Conservation (phyloP, 2,797 vertebrate genomes). For the Sebastes itinus region DNA sequence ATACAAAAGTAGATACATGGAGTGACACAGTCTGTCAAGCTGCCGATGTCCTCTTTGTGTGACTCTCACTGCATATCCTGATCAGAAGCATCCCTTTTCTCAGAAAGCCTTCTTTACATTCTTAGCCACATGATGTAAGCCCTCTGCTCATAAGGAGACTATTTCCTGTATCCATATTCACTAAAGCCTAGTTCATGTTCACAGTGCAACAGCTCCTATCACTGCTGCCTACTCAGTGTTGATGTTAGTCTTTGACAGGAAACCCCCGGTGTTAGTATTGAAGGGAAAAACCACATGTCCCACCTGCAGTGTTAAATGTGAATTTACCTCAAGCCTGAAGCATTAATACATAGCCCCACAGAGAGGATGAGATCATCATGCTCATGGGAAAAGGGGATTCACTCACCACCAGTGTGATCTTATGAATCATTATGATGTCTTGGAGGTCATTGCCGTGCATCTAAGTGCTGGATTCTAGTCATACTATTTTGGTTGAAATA, state of each 20-base stretch:
- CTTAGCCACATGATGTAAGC: conserved; percentile 1
- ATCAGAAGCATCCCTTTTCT: neutral
- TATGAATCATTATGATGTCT: conserved; percentile 47
- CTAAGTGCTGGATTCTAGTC: neutral
- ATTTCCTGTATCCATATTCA: conserved; percentile 2
- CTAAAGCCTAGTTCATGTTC: neutral
- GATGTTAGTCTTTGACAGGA: conserved; percentile 31
- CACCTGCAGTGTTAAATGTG: conserved; percentile 21
- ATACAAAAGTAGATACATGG: neutral
- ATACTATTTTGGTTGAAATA: neutral
- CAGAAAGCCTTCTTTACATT: conserved; percentile 1
- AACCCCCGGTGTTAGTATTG: neutral
- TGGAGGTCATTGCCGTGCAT: neutral
- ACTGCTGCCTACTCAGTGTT: conserved; percentile 17
- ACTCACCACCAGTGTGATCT: conserved; percentile 32
- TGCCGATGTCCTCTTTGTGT: neutral
- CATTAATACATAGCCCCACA: conserved; percentile 29
- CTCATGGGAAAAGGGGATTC: conserved; percentile 41
- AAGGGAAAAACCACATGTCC: conserved; percentile 13
- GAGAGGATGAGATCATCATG: conserved; percentile 61
- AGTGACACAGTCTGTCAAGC: neutral
- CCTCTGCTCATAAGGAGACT: conserved; percentile 2
- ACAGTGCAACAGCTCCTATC: neutral
- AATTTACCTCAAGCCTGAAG: conserved; percentile 36
- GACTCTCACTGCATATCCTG: neutral